Base-by-base conservation (phyloP, 2,113 vertebrate species). In the Ceyx melanurus region DNA sequence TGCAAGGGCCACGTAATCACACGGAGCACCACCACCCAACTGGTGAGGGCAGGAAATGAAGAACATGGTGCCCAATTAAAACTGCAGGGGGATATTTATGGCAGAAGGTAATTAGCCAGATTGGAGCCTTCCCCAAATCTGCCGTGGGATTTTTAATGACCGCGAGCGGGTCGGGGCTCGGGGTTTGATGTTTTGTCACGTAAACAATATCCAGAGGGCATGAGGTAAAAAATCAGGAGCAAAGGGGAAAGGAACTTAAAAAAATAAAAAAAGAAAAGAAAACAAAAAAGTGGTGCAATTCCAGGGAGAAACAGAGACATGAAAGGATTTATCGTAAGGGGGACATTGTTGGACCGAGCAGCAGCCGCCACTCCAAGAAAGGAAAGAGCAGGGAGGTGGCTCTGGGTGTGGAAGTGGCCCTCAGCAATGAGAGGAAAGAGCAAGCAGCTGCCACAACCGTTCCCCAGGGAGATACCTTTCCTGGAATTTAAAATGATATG, bases 401-500 rank as follows among this genome's bases (percentile, higher is more conserved):
- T 82, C 88, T 96, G 97, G 94, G 94, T 56, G 93, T 93, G 95
- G 95, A 96, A 66, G 92, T 88, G 91, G 92, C 92, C 57, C 46
- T 23, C 62, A 82, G 92, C 86, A 94, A 91, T 92, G 93, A 86
- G 94, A 96, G 93, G 96, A 95, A 96, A 95, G 94, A 94, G 86
- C 87, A 74, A 92, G 92, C 50, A 45, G 93, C 81, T 70, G 73
- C 82, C 90, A 25, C 82, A 48, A 65, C 82, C 62, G 3, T 76
- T 90, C 93, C 91, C 84, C 56, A 4, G 96, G 86, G 95, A 97
- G 88, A 94, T 80, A 94, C 95, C 95, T 97, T 98, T 98, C 97
- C 97, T 97, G 97, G 96, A 97, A 98, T 96, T 96, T 97, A 93
- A 97, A 96, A 94, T 48, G 71, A 81, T 90, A 94, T n/a, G 72